phyloP scores from a whole-genome alignment of 2,888 invertebrate species.

The Himalopsyche japonica region DNA sequence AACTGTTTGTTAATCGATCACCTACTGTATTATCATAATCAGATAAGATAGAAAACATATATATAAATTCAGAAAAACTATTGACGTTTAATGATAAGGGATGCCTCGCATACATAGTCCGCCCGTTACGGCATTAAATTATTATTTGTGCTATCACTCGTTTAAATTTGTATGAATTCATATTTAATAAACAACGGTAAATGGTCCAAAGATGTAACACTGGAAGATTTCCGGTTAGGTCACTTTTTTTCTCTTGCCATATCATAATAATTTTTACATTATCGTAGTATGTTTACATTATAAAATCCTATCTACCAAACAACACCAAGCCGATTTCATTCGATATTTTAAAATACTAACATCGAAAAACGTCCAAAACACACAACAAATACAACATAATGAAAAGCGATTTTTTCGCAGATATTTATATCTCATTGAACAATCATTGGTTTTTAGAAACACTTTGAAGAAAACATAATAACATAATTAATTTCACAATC shows the following conservation, averaged over 20 bases:
- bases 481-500: neutral
- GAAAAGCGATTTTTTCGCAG: neutral
- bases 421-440: neutral
- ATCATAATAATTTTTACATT: neutral
- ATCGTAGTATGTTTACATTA: neutral
- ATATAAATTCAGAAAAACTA: no score
- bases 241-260: neutral
- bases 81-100: no score
- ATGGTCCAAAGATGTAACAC: no score
- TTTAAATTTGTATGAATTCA: no score
- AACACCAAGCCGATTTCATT: neutral
- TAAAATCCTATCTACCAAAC: neutral
- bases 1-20: no score
- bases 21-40: no score
- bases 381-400: neutral
- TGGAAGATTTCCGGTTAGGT: neutral
- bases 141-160: no score
- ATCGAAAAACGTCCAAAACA: neutral
- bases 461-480: neutral
- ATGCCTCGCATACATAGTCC: no score
- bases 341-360: neutral
- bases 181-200: no score
- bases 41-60: no score
- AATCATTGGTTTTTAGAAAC: neutral
- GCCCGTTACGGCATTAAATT: no score